Conservation (phyloP, 2,888 invertebrate genomes). For the Miltochrista miniata region DNA sequence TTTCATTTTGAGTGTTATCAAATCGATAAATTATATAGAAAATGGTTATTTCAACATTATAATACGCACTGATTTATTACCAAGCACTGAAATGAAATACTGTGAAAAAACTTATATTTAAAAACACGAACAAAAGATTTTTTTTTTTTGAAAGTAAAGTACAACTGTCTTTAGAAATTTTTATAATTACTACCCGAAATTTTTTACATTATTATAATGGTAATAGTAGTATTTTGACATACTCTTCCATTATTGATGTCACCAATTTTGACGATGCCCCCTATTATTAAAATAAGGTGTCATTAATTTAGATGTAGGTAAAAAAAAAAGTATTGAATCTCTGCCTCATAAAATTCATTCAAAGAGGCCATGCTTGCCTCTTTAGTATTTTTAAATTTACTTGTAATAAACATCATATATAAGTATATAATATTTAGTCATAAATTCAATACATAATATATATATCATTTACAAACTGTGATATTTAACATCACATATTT, state of each 20-base stretch:
- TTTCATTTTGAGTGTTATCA: too few relatives aligned
- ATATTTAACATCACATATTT: background rate
- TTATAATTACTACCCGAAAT: background rate
- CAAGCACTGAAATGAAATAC: too few relatives aligned
- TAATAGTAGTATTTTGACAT: background rate
- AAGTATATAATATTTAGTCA: slow-evolving; percentile 3
- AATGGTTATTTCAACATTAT: too few relatives aligned
- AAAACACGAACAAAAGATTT: too few relatives aligned
- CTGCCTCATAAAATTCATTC: slow-evolving; percentile 8
- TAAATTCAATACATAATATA: slow-evolving; percentile 1
- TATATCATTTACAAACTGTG: background rate
- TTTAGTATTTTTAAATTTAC: background rate
- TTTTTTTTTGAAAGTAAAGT: background rate
- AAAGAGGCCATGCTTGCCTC: background rate
- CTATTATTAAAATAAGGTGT: slow-evolving; percentile 17
- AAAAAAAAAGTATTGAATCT: slow-evolving; percentile 19
- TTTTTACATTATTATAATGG: background rate
- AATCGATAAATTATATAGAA: too few relatives aligned
- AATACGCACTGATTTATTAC: too few relatives aligned
- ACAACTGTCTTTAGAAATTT: background rate
- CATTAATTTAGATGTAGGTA: slow-evolving; percentile 28
- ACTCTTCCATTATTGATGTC: background rate
- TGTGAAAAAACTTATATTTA: too few relatives aligned
- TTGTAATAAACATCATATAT: slow-evolving; percentile 6
- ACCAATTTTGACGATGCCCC: slow-evolving; percentile 3